These are phyloP conservation scores for Temnothorax longispinosus DNA, from an alignment of 1,140 invertebrate genomes.

Conservation along the genomic window DNA sequence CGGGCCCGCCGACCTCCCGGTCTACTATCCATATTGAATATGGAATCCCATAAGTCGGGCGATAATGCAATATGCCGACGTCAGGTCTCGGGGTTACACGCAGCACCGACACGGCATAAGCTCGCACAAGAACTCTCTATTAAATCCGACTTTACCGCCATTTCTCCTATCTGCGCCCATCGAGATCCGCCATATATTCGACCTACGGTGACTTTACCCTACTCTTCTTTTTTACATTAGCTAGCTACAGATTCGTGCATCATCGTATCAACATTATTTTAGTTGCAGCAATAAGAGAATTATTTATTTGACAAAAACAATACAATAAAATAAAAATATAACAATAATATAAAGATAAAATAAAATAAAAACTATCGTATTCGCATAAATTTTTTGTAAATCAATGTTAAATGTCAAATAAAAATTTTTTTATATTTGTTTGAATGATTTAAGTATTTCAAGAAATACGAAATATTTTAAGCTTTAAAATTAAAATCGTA, in stretches of 20 bases:
- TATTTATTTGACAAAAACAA: not conserved
- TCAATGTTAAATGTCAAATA: not conserved
- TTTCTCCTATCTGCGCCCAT: conserved; percentile 33
- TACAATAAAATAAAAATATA: not conserved
- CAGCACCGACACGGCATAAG: conserved; percentile 43
- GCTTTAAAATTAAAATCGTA: not conserved
- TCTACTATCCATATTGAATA: conserved; percentile 78
- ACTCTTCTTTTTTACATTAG: not conserved
- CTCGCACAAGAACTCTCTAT: conserved; percentile 71
- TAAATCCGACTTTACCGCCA: conserved; percentile 76
- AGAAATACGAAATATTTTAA: not conserved
- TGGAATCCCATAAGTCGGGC: conserved; percentile 78
- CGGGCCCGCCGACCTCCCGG: conserved; percentile 47
- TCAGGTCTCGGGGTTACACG: conserved; percentile 68
- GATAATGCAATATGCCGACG: conserved; percentile 82
- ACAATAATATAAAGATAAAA: not conserved
- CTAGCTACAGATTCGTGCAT: not conserved
- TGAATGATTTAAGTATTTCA: not conserved
- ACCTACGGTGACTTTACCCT: not conserved
- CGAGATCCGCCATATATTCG: not conserved
- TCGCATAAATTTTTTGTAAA: not conserved
- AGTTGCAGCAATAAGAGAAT: not conserved
- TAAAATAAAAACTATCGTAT: not conserved
- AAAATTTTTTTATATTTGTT: not conserved
- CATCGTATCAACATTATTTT: not conserved